A percentile compares a stretch with the other conserved stretches of the same genome.
These are phyloP conservation scores for Euthynnus affinis DNA, from an alignment of 2,797 vertebrate genomes.

Conservation along the genomic window DNA sequence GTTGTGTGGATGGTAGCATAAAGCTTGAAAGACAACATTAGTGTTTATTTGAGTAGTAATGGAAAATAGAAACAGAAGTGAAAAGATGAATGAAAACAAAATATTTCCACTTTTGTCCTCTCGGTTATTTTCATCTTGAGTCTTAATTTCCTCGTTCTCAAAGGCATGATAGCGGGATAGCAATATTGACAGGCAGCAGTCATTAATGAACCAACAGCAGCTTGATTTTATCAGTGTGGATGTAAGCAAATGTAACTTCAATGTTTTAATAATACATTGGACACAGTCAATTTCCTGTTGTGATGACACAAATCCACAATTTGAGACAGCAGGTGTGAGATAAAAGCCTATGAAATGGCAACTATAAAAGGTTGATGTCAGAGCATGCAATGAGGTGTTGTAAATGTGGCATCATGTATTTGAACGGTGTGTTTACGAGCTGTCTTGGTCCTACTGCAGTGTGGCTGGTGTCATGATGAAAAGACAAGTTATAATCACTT, in stretches of 20 bases:
- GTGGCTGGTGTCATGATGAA: neutral
- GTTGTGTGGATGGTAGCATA: neutral
- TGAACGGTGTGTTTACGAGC: neutral
- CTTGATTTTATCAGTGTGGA: neutral
- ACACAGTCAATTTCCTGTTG: neutral
- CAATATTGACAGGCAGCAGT: neutral
- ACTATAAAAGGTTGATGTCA: conserved; percentile 6
- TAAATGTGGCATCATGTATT: neutral
- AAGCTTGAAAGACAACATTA: conserved; percentile 22
- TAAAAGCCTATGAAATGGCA: neutral
- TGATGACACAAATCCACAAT: neutral
- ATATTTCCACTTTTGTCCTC: neutral
- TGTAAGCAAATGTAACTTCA: neutral
- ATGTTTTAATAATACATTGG: neutral
- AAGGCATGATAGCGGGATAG: neutral
- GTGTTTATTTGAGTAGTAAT: conserved; percentile 18
- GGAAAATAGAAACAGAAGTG: neutral
- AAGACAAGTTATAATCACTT: conserved; percentile 2
- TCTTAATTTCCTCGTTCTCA: neutral
- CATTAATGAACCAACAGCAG: neutral
- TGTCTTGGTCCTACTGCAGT: neutral
- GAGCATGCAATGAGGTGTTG: neutral
- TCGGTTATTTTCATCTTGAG: neutral
- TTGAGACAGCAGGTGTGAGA: neutral
- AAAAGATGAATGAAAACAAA: neutral